A percentile compares a stretch with the other conserved stretches of the same genome.
phyloP scores from a whole-genome alignment of 1,140 invertebrate species.

The Hyles vespertilio region DNA sequence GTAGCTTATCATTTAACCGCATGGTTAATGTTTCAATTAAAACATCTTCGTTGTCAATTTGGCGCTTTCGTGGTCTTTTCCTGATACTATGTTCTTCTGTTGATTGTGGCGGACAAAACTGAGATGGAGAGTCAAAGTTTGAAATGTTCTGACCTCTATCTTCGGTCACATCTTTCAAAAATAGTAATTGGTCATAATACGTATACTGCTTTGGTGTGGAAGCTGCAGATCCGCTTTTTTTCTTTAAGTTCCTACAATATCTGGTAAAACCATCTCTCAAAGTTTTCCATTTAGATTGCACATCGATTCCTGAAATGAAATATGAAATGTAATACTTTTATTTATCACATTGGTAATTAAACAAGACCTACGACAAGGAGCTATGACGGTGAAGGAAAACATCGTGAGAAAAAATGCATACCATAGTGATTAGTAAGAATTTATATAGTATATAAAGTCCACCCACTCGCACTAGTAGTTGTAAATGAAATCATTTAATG shows the following conservation, averaged over 20 bases:
- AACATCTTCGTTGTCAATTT: slow-evolving; percentile 14
- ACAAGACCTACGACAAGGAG: no score
- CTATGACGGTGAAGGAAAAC: no score
- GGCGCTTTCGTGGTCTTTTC: slow-evolving; percentile 22
- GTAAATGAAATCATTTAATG: background rate
- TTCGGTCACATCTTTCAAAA: slow-evolving; percentile 18
- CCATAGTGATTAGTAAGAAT: no score
- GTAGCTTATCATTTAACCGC: slow-evolving; percentile 20
- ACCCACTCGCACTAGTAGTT: no score
- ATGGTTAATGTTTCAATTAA: slow-evolving; percentile 28
- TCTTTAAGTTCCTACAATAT: no score
- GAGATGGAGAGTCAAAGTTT: no score
- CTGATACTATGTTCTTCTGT: slow-evolving; percentile 23
- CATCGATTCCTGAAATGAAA: slow-evolving; percentile 21
- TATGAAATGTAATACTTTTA: slow-evolving; percentile 17
- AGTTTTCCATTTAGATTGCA: slow-evolving; percentile 21
- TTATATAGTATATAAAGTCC: no score
- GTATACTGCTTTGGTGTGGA: slow-evolving; percentile 12
- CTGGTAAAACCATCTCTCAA: background rate
- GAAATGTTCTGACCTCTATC: slow-evolving; percentile 13
- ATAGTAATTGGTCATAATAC: slow-evolving; percentile 20
- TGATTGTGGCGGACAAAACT: background rate
- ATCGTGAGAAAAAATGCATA: no score
- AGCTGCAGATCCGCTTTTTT: slow-evolving; percentile 27
- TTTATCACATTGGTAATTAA: no score